Evolutionary conservation across 2,797 vertebrate genomes (phyloP).

Genomic region (Trachurus trachurus): DNA sequence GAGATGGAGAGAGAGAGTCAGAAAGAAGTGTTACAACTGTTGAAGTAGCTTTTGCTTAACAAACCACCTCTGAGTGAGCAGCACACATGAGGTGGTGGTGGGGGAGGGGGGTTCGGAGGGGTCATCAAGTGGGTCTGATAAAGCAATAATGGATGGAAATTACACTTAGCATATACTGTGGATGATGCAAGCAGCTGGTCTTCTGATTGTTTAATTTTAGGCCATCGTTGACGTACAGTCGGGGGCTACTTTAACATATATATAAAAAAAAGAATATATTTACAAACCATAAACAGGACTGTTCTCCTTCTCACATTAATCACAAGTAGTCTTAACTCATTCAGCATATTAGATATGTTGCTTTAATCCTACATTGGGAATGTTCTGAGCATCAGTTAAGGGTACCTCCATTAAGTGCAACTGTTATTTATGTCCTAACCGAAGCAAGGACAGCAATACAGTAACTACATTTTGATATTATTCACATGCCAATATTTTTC

Average conservation of each 20-base stretch:
- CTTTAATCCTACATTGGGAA: constrained; percentile 80
- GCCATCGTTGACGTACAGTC: constrained; percentile 72
- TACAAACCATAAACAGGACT: constrained; percentile 85
- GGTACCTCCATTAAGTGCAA: constrained; percentile 81
- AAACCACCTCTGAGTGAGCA: constrained; percentile 58
- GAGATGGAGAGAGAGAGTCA: constrained; percentile 45
- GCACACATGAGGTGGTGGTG: constrained; percentile 23
- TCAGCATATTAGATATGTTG: constrained; percentile 82
- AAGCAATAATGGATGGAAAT: constrained; percentile 70
- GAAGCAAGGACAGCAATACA: constrained; percentile 75
- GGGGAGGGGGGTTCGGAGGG: constrained; percentile 26
- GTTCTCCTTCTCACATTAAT: constrained; percentile 82
- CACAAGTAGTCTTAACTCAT: constrained; percentile 83
- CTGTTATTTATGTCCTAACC: constrained; percentile 79
- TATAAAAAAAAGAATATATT: constrained; percentile 77
- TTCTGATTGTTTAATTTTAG: constrained; percentile 82
- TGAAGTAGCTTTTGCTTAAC: constrained; percentile 64
- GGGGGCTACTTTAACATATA: constrained; percentile 76
- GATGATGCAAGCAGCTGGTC: constrained; percentile 78
- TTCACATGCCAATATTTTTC: constrained; percentile 72
- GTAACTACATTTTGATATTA: constrained; percentile 78
- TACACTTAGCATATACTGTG: constrained; percentile 75
- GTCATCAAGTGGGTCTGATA: constrained; percentile 56
- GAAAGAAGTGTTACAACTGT: constrained; percentile 50
- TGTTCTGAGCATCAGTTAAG: constrained; percentile 80